Conservation (phyloP, 2,888 invertebrate genomes). For the Harmothoe impar region DNA sequence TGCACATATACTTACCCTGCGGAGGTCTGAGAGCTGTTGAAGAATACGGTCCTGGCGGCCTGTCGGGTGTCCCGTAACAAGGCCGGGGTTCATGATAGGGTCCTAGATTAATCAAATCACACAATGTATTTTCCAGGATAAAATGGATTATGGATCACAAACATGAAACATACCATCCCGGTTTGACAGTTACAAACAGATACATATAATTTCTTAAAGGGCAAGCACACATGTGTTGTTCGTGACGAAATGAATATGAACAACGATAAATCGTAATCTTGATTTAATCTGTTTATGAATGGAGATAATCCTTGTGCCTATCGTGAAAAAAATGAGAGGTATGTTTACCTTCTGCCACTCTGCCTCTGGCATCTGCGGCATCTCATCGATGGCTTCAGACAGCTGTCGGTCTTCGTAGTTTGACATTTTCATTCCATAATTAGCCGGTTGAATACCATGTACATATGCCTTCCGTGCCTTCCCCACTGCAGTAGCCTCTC, state of each 20-base stretch:
- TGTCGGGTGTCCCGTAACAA: conserved; percentile 80
- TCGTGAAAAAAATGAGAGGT: too few species aligned
- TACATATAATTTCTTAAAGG: too few species aligned
- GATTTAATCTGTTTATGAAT: too few species aligned
- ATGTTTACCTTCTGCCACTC: conserved; percentile 54
- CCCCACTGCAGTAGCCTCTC: conserved; percentile 79
- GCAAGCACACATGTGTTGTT: too few species aligned
- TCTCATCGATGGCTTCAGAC: conserved; percentile 7
- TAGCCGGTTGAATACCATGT: conserved; percentile 79
- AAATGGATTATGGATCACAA: conserved; percentile 24
- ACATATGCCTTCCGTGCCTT: conserved; percentile 80
- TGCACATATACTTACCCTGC: conserved; percentile 75
- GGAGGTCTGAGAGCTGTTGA: conserved; percentile 80
- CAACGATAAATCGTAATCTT: too few species aligned
- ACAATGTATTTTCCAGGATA: neutral
- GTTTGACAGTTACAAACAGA: too few species aligned
- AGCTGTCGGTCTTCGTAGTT: conserved; percentile 68
- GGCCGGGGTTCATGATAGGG: conserved; percentile 79
- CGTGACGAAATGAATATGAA: too few species aligned
- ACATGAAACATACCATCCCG: too few species aligned
- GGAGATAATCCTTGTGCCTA: too few species aligned
- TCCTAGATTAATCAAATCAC: conserved; percentile 72
- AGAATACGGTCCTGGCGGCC: conserved; percentile 81
- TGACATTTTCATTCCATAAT: conserved; percentile 77
- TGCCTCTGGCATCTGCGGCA: conserved; percentile 31